Conservation (phyloP, 2,888 invertebrate genomes). For the Eupeodes luniger region DNA sequence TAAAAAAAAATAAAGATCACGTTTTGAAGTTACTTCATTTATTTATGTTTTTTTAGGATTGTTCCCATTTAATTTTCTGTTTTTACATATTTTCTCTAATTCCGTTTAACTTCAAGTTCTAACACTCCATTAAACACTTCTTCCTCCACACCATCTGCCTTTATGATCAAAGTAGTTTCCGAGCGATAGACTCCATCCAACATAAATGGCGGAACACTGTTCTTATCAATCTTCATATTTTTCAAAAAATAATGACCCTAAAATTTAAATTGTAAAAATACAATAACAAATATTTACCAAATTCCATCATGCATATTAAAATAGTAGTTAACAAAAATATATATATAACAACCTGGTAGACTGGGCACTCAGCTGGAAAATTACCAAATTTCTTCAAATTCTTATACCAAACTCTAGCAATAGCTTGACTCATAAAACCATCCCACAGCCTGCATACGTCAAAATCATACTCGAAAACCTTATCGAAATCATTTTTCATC, state of each 20-base stretch:
- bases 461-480: slow-evolving; percentile 23
- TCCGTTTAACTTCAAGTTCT: background rate
- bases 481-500: background rate
- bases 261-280: background rate
- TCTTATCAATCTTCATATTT: slow-evolving; percentile 18
- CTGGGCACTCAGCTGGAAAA: slow-evolving; percentile 10
- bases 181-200: background rate
- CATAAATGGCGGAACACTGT: slow-evolving; percentile 24
- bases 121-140: background rate
- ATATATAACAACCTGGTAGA: background rate
- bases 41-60: background rate
- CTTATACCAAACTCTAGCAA: slow-evolving; percentile 22
- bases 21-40: background rate
- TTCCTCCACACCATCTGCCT: background rate
- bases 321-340: too few species aligned
- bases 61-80: too few species aligned
- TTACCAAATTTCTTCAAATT: slow-evolving; percentile 26
- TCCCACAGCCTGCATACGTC: slow-evolving; percentile 22
- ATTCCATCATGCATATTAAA: background rate
- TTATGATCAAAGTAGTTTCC: background rate
- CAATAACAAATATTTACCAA: too few species aligned
- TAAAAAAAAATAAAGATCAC: too few species aligned
- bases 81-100: background rate
- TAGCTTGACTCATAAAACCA: slow-evolving; percentile 32
- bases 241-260: slow-evolving; percentile 15